Conservation (phyloP, 2,888 invertebrate genomes). For the Vesta saturnalis region DNA sequence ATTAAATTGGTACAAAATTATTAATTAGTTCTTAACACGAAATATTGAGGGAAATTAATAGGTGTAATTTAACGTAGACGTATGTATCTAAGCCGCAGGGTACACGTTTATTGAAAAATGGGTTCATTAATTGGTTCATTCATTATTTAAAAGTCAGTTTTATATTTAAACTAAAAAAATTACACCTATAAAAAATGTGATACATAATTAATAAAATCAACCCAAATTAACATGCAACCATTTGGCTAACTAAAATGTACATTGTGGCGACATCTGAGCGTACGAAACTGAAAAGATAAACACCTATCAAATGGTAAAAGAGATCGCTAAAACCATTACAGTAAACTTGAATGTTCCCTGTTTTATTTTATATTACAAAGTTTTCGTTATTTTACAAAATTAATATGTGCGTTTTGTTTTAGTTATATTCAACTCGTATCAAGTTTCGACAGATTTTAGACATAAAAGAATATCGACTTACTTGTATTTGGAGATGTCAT, state of each 20-base stretch:
- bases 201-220: not conserved
- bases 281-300: too few species aligned
- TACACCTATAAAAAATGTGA: not conserved
- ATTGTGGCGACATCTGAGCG: not conserved
- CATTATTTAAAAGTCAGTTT: too few species aligned
- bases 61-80: too few species aligned
- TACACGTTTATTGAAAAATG: too few species aligned
- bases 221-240: not conserved
- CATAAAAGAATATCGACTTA: slow-evolving; percentile 65
- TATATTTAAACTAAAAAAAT: not conserved
- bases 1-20: not conserved
- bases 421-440: not conserved
- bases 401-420: not conserved
- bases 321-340: too few species aligned
- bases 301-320: too few species aligned
- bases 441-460: not conserved
- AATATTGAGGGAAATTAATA: not conserved
- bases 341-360: too few species aligned
- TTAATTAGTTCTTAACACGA: not conserved
- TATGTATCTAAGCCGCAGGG: too few species aligned
- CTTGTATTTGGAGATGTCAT: slow-evolving; percentile 91
- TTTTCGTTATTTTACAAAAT: too few species aligned
- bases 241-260: not conserved
- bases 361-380: not conserved
- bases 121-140: too few species aligned